Evolutionary conservation across 37 sponge, comb jelly and placozoan genomes (phyloP).

Genomic region (Oscarella lobularis): DNA sequence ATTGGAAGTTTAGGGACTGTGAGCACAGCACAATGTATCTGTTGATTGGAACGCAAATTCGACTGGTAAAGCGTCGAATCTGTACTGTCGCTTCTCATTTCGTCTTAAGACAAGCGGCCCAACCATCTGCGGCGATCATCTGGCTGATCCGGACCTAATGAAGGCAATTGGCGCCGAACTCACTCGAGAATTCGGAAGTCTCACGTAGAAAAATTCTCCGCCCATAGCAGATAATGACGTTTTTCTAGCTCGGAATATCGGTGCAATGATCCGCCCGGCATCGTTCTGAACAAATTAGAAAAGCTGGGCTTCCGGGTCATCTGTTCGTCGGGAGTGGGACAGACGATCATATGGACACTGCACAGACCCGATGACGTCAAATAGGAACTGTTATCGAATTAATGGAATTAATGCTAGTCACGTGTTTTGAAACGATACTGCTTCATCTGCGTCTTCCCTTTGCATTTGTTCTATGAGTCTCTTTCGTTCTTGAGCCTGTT

Average conservation of each 20-base stretch:
- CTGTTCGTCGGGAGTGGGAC: neutral
- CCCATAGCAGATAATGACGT: neutral
- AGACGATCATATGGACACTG: neutral
- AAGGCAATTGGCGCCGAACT: neutral
- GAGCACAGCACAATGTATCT: no score
- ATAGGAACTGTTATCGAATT: no score
- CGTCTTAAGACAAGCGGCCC: neutral
- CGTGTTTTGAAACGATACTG: neutral
- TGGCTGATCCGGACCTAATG: neutral
- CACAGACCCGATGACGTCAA: neutral
- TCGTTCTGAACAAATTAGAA: neutral
- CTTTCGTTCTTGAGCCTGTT: constrained; percentile 61
- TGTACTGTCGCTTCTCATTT: no score
- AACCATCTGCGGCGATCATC: neutral
- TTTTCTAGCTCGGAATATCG: neutral
- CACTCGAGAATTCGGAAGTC: neutral
- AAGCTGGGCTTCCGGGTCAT: neutral
- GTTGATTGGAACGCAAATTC: neutral
- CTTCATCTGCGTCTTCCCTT: constrained; percentile 6
- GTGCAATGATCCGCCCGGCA: neutral
- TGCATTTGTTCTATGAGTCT: constrained; percentile 22
- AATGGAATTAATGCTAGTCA: no score
- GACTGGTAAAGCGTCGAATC: neutral
- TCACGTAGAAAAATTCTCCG: neutral
- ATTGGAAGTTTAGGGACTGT: no score